Evolutionary conservation across 2,113 vertebrate species (phyloP), one percentile per base, ranked within the genome.

Genomic region (Pituophis catenifer): DNA sequence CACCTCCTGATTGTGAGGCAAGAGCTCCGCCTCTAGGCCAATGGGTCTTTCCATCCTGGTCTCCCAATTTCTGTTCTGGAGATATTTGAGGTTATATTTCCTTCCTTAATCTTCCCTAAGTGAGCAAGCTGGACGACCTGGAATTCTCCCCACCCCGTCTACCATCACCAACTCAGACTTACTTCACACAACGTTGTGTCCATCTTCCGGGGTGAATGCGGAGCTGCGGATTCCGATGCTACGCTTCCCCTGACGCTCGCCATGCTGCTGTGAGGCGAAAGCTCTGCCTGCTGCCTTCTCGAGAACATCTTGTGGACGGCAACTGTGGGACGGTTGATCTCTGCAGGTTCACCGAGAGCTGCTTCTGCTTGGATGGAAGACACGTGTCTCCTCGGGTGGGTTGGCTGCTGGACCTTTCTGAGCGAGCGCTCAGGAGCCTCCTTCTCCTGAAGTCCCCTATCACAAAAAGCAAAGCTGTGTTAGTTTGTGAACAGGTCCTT

Each of bases 181-280:
- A 97, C 97, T 90, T 95, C 91, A 0, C 85, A 52, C 1, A n/a
- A 91, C 0, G 57, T 11, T 0, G 89, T 4, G 0, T 92, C 70
- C 0, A 89, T 29, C 85, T 29, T 95, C 24, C 0, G 17, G 17
- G 87, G 89, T 54, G 92, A 89, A 94, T 98, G 98, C 57, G 0
- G 87, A 4, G 90, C 89, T 12, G 26, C 94, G 81, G 0, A 96
- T 89, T 96, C 97, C 0, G 94, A 3, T 2, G 75, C 52, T 26
- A 94, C 6, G 0, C 95, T 95, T 29, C 97, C 98, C 0, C 62
- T 95, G 1, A 97, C 90, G 93, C 97, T 98, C 95, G 95, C 97
- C 94, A 96, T 92, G 4, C 98, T 98, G 97, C 97, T 97, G 94
- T 86, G 94, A 88, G 17, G 93, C 17, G 97, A 97, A 0, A 93